Base-by-base conservation (phyloP, 2,888 invertebrate genomes). In the Epirrhoe alternata region DNA sequence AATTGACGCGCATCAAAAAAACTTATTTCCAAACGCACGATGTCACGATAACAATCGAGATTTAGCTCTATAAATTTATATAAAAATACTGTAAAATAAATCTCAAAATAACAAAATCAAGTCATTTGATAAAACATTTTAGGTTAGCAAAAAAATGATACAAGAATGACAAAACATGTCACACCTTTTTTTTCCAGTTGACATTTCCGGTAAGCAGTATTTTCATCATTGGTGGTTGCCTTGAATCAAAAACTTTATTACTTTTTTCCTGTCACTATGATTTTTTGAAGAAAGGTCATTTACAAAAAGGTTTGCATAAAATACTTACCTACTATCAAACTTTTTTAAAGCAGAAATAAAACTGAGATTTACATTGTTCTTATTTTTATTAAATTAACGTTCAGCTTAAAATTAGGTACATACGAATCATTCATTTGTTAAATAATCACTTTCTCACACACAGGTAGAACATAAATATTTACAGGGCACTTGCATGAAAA, bases 41-140 rank as follows among this genome's bases (percentile, higher is more conserved):
- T 82, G 81, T 79, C 86, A 82, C 86, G 85, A 87, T 89, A 68
- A 92, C 92, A 89, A 89, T 85, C 87, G 88, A 88, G 91, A 93
- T 93, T 93, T 93, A 85, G 86, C 82, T 86, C 76, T 84, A 85
- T 86, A 86, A 90, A 87, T 90, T 89, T 90, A 78, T 88, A 90
- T 88, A 90, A 92, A 92, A 92, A 88, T 88, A 88, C 87, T 77
- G 87, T 89, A 89, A 90, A 90, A 91, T 91, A 90, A 82, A 84
- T 83, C 85, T 86, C 87, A 73, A 92, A 91, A 88, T 83, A 87
- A 80, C 84, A 88, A 85, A 89, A 90, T 93, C 88, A 93, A 90
- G 90, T 90, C 91, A 91, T 92, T 92, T 90, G 92, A 91, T 88
- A 88, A 92, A 92, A 92, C 93, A 93, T 93, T 93, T 93, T 93